Evolutionary conservation across 2,888 invertebrate species (phyloP), one percentile per base, ranked within the genome.

Genomic region (Zygaena filipendulae): DNA sequence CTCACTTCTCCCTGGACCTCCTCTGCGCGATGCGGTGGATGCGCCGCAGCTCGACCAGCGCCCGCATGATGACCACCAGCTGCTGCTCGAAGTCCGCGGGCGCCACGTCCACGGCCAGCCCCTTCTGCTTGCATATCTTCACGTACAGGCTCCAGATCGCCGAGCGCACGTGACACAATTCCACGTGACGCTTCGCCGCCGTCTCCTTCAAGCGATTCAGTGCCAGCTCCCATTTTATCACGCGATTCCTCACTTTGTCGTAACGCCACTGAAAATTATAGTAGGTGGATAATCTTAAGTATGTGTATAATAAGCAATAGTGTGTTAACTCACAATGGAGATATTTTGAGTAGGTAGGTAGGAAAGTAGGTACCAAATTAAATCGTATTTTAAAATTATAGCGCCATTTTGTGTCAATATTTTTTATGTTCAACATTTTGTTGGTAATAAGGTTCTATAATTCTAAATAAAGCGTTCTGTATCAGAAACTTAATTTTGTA

Each of bases 121-220:
- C 81, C 49, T 84, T 86, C 35, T 84, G 81, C 39, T 69, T 71
- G 55, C 85, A 84, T 39, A 87, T 84, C 58, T 85, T 84, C 26
- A 77, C 68, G 59, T 86, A 87, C 8, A 87, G 62, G 35, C 83
- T 82, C 84, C 85, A 84, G 23, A 84, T 80, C 14, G 84, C 82
- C 0, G 77, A 54, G 18, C 75, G 66, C 6, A 86, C 84, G 49
- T 83, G 77, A 24, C 80, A 75, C n/a, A 84, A 52, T 30, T 85
- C 84, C 32, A 82, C 69, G 45, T 82, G 80, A 4, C 82, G 75
- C 7, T 52, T 55, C 0, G 81, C 80, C 0, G 83, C 79, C 1
- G 81, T 81, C 33, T 82, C 82, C 47, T 86, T 86, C 30, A 86
- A 75, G 10, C 82, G 69, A 30, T 82, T 74, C 1, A 87, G 70